phyloP scores from a whole-genome alignment of 2,797 vertebrate species.

The Megaceryle alcyon region DNA sequence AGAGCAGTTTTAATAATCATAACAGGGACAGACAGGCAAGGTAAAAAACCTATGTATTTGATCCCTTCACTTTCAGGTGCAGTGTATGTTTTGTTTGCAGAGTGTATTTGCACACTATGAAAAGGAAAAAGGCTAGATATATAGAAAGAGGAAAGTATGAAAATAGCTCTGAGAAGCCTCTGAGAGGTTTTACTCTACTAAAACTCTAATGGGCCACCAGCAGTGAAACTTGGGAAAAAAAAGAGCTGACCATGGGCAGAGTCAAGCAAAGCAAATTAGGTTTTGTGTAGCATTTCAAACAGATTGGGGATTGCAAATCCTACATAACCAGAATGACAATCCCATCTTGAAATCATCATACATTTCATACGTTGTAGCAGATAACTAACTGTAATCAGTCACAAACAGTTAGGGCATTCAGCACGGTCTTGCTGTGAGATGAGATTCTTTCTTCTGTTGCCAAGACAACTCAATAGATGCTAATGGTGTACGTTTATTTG shows the following conservation, averaged over 20 bases:
- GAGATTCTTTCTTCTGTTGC: conserved; percentile 38
- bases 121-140: not conserved
- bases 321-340: not conserved
- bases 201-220: not conserved
- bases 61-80: not conserved
- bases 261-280: not conserved
- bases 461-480: conserved; percentile 55
- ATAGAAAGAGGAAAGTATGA: not conserved
- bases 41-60: not conserved
- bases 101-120: not conserved
- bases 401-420: not conserved
- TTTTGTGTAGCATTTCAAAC: not conserved
- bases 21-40: not conserved
- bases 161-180: not conserved
- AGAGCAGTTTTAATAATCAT: not conserved
- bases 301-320: not conserved
- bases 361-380: not conserved
- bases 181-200: not conserved
- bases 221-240: not conserved
- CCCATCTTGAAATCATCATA: not conserved
- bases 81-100: not conserved
- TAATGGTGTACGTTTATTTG: conserved; percentile 26
- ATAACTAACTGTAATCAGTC: conserved; percentile 11
- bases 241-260: not conserved
- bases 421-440: not conserved